Conservation (phyloP, 2,113 vertebrate genomes). For the Girardinichthys multiradiatus region DNA sequence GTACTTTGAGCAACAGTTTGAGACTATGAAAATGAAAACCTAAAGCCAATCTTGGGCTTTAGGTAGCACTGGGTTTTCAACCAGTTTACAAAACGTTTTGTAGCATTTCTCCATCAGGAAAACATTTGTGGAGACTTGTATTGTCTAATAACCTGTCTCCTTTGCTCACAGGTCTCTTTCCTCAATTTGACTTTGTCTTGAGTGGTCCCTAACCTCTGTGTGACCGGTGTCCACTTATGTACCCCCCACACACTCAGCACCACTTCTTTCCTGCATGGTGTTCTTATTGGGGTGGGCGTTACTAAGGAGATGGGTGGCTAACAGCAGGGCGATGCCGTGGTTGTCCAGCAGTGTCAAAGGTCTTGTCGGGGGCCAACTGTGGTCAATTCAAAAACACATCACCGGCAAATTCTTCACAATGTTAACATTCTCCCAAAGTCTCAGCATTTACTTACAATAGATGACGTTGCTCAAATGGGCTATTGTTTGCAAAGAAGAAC, state of each 20-base stretch:
- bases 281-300: constrained; percentile 56
- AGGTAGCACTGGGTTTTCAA: too few species aligned
- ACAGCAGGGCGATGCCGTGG: constrained; percentile 58
- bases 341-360: constrained; percentile 67
- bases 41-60: too few species aligned
- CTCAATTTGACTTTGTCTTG: constrained; percentile 7
- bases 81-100: neutral
- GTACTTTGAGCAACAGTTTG: too few species aligned
- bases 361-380: constrained; percentile 67
- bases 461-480: constrained; percentile 41
- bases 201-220: constrained; percentile 62
- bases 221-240: constrained; percentile 67
- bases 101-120: neutral
- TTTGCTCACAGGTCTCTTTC: neutral
- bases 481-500: constrained; percentile 58
- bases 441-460: constrained; percentile 73
- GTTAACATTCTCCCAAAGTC: constrained; percentile 81
- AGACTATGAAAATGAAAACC: too few species aligned
- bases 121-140: neutral
- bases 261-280: constrained; percentile 30
- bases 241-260: constrained; percentile 25
- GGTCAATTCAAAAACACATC: constrained; percentile 70
- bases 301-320: constrained; percentile 48
- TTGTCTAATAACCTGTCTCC: neutral
- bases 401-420: constrained; percentile 79